Evolutionary conservation across 2,797 vertebrate genomes (phyloP), one percentile per base, ranked within the genome.

Genomic region (Rousettus madagascariensis): DNA sequence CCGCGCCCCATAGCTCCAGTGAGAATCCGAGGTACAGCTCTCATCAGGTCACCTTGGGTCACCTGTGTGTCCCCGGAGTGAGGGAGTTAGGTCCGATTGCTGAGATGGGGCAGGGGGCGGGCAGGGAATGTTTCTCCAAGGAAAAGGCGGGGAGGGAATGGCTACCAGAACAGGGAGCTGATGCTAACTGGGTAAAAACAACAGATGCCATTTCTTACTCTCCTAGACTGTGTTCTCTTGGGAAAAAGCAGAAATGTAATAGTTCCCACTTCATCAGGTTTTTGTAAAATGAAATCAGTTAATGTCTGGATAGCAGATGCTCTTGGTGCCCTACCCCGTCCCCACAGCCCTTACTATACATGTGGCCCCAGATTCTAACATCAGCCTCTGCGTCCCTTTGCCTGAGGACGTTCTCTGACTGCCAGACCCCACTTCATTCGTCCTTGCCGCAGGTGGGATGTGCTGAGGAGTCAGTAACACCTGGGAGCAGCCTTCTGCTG

Each of bases 201-300:
- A 61, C 85, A 95, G 94, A 61, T 82, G 91, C 51, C 24, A 36
- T 43, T 61, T 61, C 89, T 91, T 46, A 61, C 22, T n/a, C 91
- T 69, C 36, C 72, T 51, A 77, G 74, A 10, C 22, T 26, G 5
- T 12, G 55, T n/a, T 59, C 36, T 92, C 57, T 65, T 36, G 88
- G 95, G 86, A 65, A 59, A 69, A 71, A 59, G 65, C 43, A 61
- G 75, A 72, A 69, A 90, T 65, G 57, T 28, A 36, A 90, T 72
- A 17, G 51, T 82, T 72, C 57, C 63, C 61, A 49, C 38, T 94
- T 77, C 66, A 68, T 24, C n/a, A 90, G 53, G 66, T 59, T 57
- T 84, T 33, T 46, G 33, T 71, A 68, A 78, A 55, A 53, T 78
- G 55, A 89, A 78, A 75, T 16, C 38, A 69, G 77, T 86, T 71